Evolutionary conservation across 2,113 vertebrate genomes (phyloP).

Genomic region (Origma solitaria): DNA sequence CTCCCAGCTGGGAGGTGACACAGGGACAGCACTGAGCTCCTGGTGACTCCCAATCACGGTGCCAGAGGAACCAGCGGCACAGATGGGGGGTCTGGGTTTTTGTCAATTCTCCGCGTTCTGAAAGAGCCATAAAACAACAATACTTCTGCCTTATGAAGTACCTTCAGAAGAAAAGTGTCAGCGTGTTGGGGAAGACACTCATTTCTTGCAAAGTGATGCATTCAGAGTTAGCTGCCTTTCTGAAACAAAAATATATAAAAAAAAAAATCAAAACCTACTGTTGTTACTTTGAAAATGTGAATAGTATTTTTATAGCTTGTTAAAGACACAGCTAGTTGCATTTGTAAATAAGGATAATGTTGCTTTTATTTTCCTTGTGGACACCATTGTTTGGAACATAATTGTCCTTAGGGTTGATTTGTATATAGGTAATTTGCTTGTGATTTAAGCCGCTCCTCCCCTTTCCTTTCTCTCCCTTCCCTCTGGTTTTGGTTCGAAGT

Average conservation of each 20-base stretch:
- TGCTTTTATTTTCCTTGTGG: slow-evolving; percentile 76
- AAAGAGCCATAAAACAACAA: neutral
- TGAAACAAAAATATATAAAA: slow-evolving; percentile 66
- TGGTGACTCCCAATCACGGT: accelerated
- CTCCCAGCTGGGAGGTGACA: neutral
- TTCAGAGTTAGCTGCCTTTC: slow-evolving; percentile 84
- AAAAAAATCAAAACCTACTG: slow-evolving; percentile 75
- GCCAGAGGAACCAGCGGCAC: neutral
- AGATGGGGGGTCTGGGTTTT: neutral
- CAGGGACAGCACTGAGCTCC: neutral
- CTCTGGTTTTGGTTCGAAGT: slow-evolving; percentile 68
- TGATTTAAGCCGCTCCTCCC: slow-evolving; percentile 67
- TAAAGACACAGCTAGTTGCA: slow-evolving; percentile 80
- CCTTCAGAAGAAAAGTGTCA: slow-evolving; percentile 47
- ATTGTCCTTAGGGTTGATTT: slow-evolving; percentile 82
- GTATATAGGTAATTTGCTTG: slow-evolving; percentile 90
- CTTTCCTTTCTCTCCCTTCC: slow-evolving; percentile 58
- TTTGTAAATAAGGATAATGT: slow-evolving; percentile 89
- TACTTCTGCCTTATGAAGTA: slow-evolving; percentile 23
- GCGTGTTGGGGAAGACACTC: slow-evolving; percentile 30
- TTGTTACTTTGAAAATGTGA: slow-evolving; percentile 96
- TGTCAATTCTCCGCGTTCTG: neutral
- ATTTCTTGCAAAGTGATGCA: slow-evolving; percentile 61
- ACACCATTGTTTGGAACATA: slow-evolving; percentile 80
- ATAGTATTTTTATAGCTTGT: slow-evolving; percentile 99